Conservation (phyloP, 2,888 invertebrate species). For the Tineola bisselliella region DNA sequence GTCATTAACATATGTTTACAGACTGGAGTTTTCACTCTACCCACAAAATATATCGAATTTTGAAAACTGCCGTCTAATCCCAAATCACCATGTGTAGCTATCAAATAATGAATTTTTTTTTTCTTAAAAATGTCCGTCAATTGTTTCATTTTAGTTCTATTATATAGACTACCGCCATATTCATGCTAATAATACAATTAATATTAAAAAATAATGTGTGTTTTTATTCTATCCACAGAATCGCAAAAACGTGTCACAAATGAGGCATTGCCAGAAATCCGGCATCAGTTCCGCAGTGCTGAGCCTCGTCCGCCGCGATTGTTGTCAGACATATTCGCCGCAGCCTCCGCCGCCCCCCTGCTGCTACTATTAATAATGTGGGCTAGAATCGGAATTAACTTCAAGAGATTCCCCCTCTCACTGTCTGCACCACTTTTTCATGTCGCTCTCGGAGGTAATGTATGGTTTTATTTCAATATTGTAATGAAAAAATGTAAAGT, state of each 20-base stretch:
- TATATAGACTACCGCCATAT: too few species aligned
- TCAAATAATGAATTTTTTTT: too few species aligned
- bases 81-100: too few species aligned
- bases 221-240: not conserved
- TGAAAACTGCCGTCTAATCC: too few species aligned
- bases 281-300: constrained; percentile 89
- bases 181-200: too few species aligned
- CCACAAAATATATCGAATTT: too few species aligned
- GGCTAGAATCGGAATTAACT: constrained; percentile 86
- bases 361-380: constrained; percentile 85
- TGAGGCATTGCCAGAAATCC: constrained; percentile 68
- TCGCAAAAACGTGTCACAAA: constrained; percentile 21
- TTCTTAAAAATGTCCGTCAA: too few species aligned
- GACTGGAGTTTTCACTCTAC: too few species aligned
- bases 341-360: constrained; percentile 82
- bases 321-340: constrained; percentile 92
- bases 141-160: too few species aligned
- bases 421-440: constrained; percentile 91
- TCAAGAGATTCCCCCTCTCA: constrained; percentile 81
- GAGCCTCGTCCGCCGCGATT: constrained; percentile 89
- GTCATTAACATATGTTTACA: too few species aligned
- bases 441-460: constrained; percentile 82
- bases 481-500: not conserved
- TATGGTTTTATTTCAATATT: not conserved
- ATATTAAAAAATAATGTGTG: too few species aligned